These are phyloP conservation scores for Omphaloscelis lunosa DNA, from an alignment of 2,888 invertebrate species.

Conservation along the genomic window DNA sequence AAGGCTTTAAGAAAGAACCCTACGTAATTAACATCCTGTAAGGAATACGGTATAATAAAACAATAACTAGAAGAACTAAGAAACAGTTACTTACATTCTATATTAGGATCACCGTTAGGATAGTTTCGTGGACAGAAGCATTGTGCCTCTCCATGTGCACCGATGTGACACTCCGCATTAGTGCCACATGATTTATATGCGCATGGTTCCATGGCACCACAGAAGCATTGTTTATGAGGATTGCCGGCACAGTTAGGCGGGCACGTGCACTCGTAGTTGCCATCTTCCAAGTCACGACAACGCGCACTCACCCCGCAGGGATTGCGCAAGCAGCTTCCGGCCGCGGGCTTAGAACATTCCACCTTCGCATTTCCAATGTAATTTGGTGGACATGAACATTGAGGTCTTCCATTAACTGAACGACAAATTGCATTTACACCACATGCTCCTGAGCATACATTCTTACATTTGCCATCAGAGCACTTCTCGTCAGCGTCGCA, in stretches of 20 bases:
- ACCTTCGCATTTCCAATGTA: slow-evolving; percentile 95
- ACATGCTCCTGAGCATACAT: slow-evolving; percentile 95
- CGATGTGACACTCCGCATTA: slow-evolving; percentile 95
- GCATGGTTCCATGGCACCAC: slow-evolving; percentile 94
- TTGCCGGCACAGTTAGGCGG: slow-evolving; percentile 95
- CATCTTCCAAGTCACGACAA: slow-evolving; percentile 94
- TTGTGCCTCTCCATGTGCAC: slow-evolving; percentile 93
- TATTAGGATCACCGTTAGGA: slow-evolving; percentile 96
- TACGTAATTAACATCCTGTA: background rate
- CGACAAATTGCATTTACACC: slow-evolving; percentile 96
- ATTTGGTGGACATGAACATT: slow-evolving; percentile 95
- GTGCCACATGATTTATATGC: slow-evolving; percentile 94
- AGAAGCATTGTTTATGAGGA: slow-evolving; percentile 95
- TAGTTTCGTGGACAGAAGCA: slow-evolving; percentile 96
- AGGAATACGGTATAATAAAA: slow-evolving; percentile 21
- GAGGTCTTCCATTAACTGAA: slow-evolving; percentile 93
- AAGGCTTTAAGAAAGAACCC: background rate
- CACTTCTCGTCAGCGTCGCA: slow-evolving; percentile 95
- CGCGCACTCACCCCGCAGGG: slow-evolving; percentile 96
- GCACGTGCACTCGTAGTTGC: slow-evolving; percentile 96
- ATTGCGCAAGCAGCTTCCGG: slow-evolving; percentile 94
- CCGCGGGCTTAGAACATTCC: slow-evolving; percentile 93
- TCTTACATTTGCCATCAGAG: slow-evolving; percentile 93
- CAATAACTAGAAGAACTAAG: slow-evolving; percentile 18
- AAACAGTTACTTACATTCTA: slow-evolving; percentile 93